These are phyloP conservation scores for Manis pentadactyla DNA, from an alignment of 2,797 vertebrate genomes.

Conservation along the genomic window DNA sequence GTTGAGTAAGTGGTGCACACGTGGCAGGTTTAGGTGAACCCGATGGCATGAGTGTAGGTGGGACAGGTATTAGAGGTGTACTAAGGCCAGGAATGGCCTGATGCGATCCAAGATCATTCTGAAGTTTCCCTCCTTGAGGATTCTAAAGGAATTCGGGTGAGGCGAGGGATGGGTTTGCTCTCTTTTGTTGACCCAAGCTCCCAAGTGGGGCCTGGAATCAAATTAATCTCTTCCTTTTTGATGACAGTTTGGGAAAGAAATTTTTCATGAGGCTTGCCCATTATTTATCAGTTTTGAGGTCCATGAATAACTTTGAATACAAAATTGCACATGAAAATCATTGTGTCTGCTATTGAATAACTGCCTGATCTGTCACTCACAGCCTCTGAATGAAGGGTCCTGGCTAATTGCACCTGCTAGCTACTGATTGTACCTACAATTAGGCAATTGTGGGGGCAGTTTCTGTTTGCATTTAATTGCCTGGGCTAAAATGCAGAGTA, in stretches of 20 bases:
- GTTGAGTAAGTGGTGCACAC: no score
- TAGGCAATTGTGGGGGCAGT: background rate
- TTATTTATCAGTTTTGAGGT: constrained; percentile 22
- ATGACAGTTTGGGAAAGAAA: background rate
- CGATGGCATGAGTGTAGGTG: background rate
- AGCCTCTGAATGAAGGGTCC: background rate
- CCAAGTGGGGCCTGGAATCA: background rate
- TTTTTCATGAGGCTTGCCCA: constrained; percentile 31
- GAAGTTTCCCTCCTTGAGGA: background rate
- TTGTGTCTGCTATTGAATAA: background rate
- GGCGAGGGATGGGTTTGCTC: background rate
- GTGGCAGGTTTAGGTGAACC: no score
- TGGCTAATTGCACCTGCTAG: constrained; percentile 46
- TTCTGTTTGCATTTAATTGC: constrained; percentile 33
- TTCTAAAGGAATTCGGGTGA: background rate
- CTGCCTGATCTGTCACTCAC: constrained; percentile 2
- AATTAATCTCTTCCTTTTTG: background rate
- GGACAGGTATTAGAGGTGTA: background rate
- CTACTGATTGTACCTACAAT: constrained; percentile 33
- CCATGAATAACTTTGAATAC: background rate
- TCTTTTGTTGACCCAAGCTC: background rate
- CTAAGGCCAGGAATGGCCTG: background rate
- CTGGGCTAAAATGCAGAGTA: background rate
- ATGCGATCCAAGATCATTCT: background rate
- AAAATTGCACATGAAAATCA: constrained; percentile 42